A percentile compares a stretch with the other conserved stretches of the same genome.
These are phyloP conservation scores for Chelmon rostratus DNA, from an alignment of 2,797 vertebrate species.

Conservation along the genomic window DNA sequence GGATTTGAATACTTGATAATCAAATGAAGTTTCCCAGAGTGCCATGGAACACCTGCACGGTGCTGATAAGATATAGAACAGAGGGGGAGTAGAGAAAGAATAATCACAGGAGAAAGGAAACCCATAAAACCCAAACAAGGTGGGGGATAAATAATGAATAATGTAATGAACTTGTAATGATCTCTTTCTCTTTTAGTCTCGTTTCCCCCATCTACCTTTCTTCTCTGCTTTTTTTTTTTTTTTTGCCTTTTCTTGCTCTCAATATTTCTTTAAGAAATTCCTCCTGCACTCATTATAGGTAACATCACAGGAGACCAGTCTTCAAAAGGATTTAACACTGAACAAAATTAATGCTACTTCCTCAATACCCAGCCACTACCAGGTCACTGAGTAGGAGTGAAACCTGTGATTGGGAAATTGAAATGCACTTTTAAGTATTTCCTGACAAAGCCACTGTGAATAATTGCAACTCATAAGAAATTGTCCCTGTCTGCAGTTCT, in stretches of 20 bases:
- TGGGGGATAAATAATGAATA: conserved; percentile 67
- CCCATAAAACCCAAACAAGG: conserved; percentile 60
- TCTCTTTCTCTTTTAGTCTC: conserved; percentile 44
- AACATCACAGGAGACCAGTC: conserved; percentile 59
- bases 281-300: conserved; percentile 56
- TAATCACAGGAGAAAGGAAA: conserved; percentile 66
- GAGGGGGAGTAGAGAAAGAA: conserved; percentile 41
- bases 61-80: conserved; percentile 80
- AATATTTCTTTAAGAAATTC: conserved; percentile 38
- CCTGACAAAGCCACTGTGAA: conserved; percentile 54
- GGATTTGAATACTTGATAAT: conserved; percentile 82
- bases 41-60: conserved; percentile 72
- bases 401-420: conserved; percentile 59
- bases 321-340: conserved; percentile 59
- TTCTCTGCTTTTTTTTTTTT: conserved; percentile 6
- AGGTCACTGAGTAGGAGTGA: conserved; percentile 55
- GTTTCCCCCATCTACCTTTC: conserved; percentile 39
- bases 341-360: conserved; percentile 51
- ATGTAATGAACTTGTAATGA: conserved; percentile 75
- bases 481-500: conserved; percentile 58
- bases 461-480: conserved; percentile 60
- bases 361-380: conserved; percentile 28
- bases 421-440: conserved; percentile 65
- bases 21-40: conserved; percentile 77
- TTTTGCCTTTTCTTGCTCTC: conserved; percentile 39